Evolutionary conservation across 35 echinoderm and acorn worm species (phyloP).

Genomic region (Holothuria glaberrima): DNA sequence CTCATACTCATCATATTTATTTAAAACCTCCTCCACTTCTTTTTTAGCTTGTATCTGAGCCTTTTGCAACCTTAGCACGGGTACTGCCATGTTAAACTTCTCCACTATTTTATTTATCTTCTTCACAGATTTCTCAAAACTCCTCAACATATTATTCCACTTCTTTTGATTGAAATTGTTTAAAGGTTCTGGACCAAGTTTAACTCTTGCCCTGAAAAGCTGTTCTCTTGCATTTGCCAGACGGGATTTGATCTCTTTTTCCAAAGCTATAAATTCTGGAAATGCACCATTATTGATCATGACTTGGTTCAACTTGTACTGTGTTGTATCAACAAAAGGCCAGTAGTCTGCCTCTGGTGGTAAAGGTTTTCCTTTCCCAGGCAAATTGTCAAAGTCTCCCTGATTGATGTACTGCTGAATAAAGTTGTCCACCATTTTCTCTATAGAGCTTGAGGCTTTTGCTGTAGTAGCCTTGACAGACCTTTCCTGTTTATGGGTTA

Average conservation of each 20-base stretch:
- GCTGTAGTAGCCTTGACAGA: constrained; percentile 68
- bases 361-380: constrained; percentile 78
- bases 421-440: constrained; percentile 84
- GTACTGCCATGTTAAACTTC: constrained; percentile 73
- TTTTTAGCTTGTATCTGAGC: constrained; percentile 50
- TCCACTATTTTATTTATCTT: constrained; percentile 72
- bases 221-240: constrained; percentile 55
- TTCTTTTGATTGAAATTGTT: constrained; percentile 65
- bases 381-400: constrained; percentile 85
- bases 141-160: constrained; percentile 48
- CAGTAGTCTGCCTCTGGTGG: constrained; percentile 65
- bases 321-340: constrained; percentile 62
- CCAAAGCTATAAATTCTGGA: constrained; percentile 82
- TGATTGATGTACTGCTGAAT: constrained; percentile 72
- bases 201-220: constrained; percentile 70
- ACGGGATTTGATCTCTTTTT: constrained; percentile 55
- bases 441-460: constrained; percentile 56
- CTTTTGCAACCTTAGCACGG: constrained; percentile 61
- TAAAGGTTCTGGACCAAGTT: constrained; percentile 80
- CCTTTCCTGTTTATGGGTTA: constrained; percentile 77
- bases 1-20: not conserved
- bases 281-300: constrained; percentile 84
- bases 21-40: constrained; percentile 69
- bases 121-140: constrained; percentile 54
- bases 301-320: constrained; percentile 78